Evolutionary conservation across 2,797 vertebrate species (phyloP).

Genomic region (Salmo trutta): DNA sequence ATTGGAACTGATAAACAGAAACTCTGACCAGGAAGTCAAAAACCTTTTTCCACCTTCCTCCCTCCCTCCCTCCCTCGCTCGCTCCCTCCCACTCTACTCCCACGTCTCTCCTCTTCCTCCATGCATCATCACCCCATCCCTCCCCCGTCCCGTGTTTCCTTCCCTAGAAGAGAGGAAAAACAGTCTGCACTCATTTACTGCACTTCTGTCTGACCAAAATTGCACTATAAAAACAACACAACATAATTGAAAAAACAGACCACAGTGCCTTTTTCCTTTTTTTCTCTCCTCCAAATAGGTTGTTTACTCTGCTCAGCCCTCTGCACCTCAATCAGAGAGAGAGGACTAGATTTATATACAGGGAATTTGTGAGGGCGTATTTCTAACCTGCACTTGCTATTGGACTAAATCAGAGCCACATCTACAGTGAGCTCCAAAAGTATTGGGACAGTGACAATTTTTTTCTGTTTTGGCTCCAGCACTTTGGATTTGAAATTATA

Average conservation of each 20-base stretch:
- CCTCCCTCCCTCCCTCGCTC: no score
- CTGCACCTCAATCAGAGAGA: slow-evolving; percentile 1
- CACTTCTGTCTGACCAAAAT: slow-evolving; percentile 61
- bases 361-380: background rate
- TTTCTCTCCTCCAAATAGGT: slow-evolving; percentile 40
- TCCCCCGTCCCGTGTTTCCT: slow-evolving; percentile 40
- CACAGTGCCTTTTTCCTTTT: slow-evolving; percentile 29
- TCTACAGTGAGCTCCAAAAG: no score
- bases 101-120: slow-evolving; percentile 25
- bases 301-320: slow-evolving; percentile 39
- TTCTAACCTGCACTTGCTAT: background rate
- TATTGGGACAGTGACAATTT: no score
- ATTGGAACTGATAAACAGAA: slow-evolving; percentile 42
- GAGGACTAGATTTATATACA: background rate
- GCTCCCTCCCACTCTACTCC: slow-evolving; percentile 49
- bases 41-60: background rate
- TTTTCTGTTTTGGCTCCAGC: background rate
- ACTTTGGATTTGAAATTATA: no score
- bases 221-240: slow-evolving; percentile 55
- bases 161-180: slow-evolving; percentile 61
- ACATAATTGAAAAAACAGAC: slow-evolving; percentile 64
- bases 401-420: background rate
- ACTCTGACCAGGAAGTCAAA: slow-evolving; percentile 33
- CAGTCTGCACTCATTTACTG: slow-evolving; percentile 69
- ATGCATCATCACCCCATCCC: slow-evolving; percentile 45